Percentiles rank a stretch among this genome's conserved stretches.
These are phyloP conservation scores for Carassius carassius DNA, from an alignment of 2,113 vertebrate genomes.

Conservation along the genomic window DNA sequence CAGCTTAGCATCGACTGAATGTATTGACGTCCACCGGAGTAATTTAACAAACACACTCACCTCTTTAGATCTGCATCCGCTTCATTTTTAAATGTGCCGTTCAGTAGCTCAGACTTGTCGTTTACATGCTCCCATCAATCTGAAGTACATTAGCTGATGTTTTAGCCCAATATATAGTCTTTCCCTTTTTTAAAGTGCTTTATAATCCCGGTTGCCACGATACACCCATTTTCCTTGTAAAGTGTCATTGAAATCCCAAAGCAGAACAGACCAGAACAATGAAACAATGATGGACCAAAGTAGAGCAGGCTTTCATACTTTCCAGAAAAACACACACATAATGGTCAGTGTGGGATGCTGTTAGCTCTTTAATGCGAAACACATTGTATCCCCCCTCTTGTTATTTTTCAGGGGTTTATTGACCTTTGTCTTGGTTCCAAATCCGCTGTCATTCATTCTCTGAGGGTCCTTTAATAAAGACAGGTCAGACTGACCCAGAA, in stretches of 20 bases:
- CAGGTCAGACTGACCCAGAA: constrained; percentile 74
- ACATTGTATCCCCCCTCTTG: not conserved
- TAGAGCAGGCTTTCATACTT: constrained; percentile 14
- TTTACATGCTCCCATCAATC: not conserved
- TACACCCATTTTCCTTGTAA: constrained; percentile 63
- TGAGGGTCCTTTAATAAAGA: constrained; percentile 64
- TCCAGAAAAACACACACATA: constrained; percentile 35
- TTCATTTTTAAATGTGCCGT: not conserved
- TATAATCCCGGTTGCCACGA: constrained; percentile 70
- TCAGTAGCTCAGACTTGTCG: not conserved
- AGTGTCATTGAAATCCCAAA: constrained; percentile 58
- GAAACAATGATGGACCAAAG: constrained; percentile 25
- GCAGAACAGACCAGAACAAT: constrained; percentile 48
- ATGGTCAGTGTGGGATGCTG: not conserved
- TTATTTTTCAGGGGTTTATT: constrained; percentile 57
- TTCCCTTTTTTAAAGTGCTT: constrained; percentile 31
- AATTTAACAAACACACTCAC: constrained; percentile 12
- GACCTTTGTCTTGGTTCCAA: constrained; percentile 60
- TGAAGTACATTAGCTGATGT: not conserved
- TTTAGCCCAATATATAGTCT: constrained; percentile 24
- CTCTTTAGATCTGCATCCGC: not conserved
- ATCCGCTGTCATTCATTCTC: constrained; percentile 60
- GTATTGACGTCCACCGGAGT: not conserved
- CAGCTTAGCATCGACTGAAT: not conserved
- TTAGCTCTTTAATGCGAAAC: constrained; percentile 12